Base-by-base conservation (phyloP, 2,797 vertebrate genomes). In the Mycteria americana region DNA sequence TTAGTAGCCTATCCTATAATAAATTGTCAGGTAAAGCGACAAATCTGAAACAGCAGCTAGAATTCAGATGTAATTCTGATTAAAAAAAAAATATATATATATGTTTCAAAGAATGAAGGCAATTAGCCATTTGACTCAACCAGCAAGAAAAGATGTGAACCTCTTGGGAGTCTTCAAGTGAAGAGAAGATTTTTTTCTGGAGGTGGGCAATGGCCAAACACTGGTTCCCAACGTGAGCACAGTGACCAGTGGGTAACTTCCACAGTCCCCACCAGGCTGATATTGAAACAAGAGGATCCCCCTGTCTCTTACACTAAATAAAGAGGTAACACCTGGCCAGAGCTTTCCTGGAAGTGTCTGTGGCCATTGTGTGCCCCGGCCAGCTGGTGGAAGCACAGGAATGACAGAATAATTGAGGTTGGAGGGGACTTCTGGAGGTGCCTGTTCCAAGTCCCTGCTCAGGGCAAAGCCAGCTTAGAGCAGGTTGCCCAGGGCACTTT, bases 201-300 rank as follows among this genome's bases (percentile, higher is more conserved):
- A 76, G 31, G 16, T 76, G 19, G 1, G 4, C 16, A 79, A 12
- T 39, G 7, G 46, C 10, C 67, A 74, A 74, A 53, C 59, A 30
- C 13, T 72, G 28, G 9, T 41, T 94, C 23, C n/a, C 30, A 77
- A 1, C 0, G 0, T 11, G 22, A 85, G 2, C 12, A 23, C 33
- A 10, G 24, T 23, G 46, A 56, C 50, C 18, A 48, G 18, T 23
- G n/a, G 4, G 8, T 18, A 59, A 59, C 23, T 54, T 68, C 7
- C 46, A 76, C 33, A 23, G 27, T n/a, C 16, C 7, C 8, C 16
- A 80, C 10, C 4, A 33, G 13, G 24, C 17, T 0, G 0, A 2
- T 59, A 33, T 41, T 67, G 76, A 51, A 73, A 67, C 30, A 45
- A 64, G 70, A 43, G 15, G 7, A 23, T 62, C 16, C 7, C 21